Percentiles rank a stretch among this genome's conserved stretches.
Conservation (phyloP, 1,140 invertebrate genomes). For the Musca domestica region DNA sequence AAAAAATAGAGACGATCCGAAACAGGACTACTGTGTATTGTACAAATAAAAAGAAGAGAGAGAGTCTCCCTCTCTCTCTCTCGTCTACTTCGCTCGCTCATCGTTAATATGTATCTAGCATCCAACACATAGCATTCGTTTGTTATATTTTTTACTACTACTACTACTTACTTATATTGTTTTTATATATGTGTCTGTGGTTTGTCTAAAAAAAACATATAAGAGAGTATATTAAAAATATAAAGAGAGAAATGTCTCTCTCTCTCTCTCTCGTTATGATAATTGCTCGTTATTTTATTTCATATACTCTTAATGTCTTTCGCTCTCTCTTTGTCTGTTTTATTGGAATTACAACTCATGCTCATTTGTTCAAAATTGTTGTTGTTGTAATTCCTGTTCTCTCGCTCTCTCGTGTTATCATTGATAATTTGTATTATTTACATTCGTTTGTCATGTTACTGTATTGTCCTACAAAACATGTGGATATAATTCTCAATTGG, state of each 20-base stretch:
- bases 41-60: too few relatives aligned
- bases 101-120: background rate
- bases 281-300: background rate
- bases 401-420: background rate
- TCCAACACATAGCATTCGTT: slow-evolving; percentile 4
- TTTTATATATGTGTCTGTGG: too few relatives aligned
- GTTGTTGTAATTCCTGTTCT: background rate
- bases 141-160: background rate
- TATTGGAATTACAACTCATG: background rate
- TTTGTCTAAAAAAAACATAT: too few relatives aligned
- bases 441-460: background rate
- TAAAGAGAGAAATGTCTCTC: background rate
- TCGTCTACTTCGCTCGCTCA: background rate
- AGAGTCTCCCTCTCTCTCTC: background rate
- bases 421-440: background rate
- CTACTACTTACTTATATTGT: too few relatives aligned
- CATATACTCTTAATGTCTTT: background rate
- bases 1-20: too few relatives aligned
- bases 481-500: slow-evolving; percentile 8
- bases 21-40: too few relatives aligned
- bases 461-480: background rate
- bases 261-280: background rate
- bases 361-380: background rate
- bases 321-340: background rate
- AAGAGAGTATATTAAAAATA: background rate